A percentile compares a stretch with the other conserved stretches of the same genome.
These are phyloP conservation scores for Sapajus apella DNA, from an alignment of 2,113 vertebrate genomes.

Conservation along the genomic window DNA sequence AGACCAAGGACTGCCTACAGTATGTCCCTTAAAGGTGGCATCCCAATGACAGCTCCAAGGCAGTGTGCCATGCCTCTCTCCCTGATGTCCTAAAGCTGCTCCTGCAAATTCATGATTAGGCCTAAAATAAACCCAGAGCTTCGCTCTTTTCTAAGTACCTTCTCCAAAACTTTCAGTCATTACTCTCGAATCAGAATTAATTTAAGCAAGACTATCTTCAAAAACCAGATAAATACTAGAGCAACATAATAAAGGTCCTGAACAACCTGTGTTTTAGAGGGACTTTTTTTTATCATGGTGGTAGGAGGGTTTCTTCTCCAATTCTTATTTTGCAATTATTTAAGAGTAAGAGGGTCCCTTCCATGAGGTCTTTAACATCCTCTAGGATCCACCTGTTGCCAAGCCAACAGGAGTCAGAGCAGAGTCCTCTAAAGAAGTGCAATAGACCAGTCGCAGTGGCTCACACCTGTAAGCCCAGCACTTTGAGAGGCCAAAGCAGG, in stretches of 20 bases:
- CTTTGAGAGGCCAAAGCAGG: too few relatives aligned
- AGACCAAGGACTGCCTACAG: conserved; percentile 16
- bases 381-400: not conserved
- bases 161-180: not conserved
- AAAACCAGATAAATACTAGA: conserved; percentile 29
- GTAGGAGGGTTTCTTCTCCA: not conserved
- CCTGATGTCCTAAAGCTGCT: not conserved
- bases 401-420: not conserved
- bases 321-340: conserved; percentile 13
- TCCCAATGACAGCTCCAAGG: conserved; percentile 27
- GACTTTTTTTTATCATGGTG: not conserved
- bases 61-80: not conserved
- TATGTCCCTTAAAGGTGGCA: conserved; percentile 17
- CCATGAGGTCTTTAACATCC: not conserved
- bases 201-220: conserved; percentile 24
- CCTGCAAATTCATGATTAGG: not conserved
- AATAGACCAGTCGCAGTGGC: too few relatives aligned
- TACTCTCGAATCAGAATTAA: not conserved
- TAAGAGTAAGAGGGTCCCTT: not conserved
- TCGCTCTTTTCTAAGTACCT: not conserved
- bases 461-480: too few relatives aligned
- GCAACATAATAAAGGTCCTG: not conserved
- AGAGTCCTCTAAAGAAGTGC: not conserved
- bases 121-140: conserved; percentile 37
- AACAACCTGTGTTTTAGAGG: not conserved